phyloP scores from a whole-genome alignment of 1,140 invertebrate species.

The Spodoptera frugiperda region DNA sequence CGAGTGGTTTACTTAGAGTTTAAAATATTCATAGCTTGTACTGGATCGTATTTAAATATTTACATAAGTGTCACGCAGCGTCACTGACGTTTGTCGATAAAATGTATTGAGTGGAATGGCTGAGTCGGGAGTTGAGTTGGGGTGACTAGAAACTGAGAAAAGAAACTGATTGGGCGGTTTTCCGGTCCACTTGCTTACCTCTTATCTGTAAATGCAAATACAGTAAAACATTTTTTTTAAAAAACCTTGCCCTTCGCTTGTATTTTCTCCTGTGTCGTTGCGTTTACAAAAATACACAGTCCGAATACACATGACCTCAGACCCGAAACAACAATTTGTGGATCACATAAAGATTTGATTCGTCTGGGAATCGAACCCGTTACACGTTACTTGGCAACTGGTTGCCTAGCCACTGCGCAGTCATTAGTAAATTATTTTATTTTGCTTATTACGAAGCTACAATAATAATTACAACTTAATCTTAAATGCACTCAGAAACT shows the following conservation, averaged over 20 bases:
- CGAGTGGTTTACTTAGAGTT: conserved; percentile 83
- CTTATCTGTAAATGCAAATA: not conserved
- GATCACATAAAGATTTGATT: no score
- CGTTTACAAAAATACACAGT: no score
- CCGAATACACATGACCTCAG: no score
- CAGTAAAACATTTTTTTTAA: no score
- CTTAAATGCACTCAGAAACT: not conserved
- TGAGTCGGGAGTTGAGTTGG: conserved; percentile 62
- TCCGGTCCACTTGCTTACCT: not conserved
- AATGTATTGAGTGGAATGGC: conserved; percentile 80
- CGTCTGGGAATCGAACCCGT: no score
- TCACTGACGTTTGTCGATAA: conserved; percentile 83
- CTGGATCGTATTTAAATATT: conserved; percentile 88
- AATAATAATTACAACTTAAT: not conserved
- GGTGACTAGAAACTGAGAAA: conserved; percentile 32
- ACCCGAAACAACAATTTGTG: no score
- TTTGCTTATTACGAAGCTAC: not conserved
- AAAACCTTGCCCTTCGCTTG: no score
- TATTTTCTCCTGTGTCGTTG: no score
- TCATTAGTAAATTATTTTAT: not conserved
- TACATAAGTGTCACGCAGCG: conserved; percentile 87
- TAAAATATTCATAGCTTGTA: conserved; percentile 88
- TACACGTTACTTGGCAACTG: no score
- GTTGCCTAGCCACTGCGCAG: no score
- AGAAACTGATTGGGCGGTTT: conserved; percentile 38